phyloP scores from a whole-genome alignment of 2,888 invertebrate species.

The Acronicta alni region DNA sequence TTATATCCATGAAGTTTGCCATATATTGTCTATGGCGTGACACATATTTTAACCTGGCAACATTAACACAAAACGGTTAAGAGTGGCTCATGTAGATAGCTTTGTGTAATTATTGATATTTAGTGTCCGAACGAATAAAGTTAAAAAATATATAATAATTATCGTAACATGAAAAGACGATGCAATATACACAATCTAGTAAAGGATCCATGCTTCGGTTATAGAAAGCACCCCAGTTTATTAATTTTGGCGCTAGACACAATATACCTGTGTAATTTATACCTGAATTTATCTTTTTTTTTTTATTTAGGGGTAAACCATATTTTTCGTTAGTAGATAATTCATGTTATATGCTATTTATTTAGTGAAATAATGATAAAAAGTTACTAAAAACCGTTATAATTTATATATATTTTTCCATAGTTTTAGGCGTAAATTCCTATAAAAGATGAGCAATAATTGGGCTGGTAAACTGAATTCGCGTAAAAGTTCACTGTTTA shows the following conservation, averaged over 20 bases:
- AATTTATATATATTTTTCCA: slow-evolving; percentile 53
- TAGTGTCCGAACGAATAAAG: slow-evolving; percentile 81
- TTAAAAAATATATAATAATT: slow-evolving; percentile 69
- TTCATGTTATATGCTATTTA: slow-evolving; percentile 86
- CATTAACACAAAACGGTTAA: slow-evolving; percentile 69
- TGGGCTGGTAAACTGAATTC: slow-evolving; percentile 49
- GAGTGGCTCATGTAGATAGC: slow-evolving; percentile 89
- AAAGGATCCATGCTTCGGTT: slow-evolving; percentile 72
- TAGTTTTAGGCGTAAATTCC: slow-evolving; percentile 57
- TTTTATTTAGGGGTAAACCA: slow-evolving; percentile 69
- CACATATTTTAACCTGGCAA: slow-evolving; percentile 63
- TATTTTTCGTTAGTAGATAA: slow-evolving; percentile 78
- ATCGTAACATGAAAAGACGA: slow-evolving; percentile 70
- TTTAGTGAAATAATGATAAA: slow-evolving; percentile 73
- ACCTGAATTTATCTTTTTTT: slow-evolving; percentile 70
- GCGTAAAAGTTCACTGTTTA: slow-evolving; percentile 58
- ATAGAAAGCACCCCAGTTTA: slow-evolving; percentile 72
- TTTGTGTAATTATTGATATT: slow-evolving; percentile 88
- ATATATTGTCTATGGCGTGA: slow-evolving; percentile 50
- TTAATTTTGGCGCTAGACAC: slow-evolving; percentile 76
- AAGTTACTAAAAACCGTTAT: slow-evolving; percentile 65
- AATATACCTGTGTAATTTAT: slow-evolving; percentile 74
- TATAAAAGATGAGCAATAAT: slow-evolving; percentile 58
- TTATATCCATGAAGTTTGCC: slow-evolving; percentile 45
- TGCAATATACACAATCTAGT: slow-evolving; percentile 69